Percentiles rank a stretch among this genome's conserved stretches.
Evolutionary conservation across 2,113 vertebrate genomes (phyloP).

Genomic region (Hepsetus odoe): DNA sequence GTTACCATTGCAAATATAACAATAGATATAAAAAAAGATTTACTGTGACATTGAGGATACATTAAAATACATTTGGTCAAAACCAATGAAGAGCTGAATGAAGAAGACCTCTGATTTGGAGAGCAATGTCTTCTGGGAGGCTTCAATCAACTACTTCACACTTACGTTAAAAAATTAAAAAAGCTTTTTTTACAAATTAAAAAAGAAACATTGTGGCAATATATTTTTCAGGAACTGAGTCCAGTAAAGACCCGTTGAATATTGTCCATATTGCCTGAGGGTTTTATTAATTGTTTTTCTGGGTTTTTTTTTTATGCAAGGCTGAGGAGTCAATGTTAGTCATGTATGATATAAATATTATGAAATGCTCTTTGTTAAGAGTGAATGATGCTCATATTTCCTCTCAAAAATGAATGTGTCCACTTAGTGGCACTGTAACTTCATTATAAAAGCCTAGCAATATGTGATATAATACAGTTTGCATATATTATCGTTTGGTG

Average conservation of each 20-base stretch:
- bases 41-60: no score
- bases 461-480: not conserved
- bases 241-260: not conserved
- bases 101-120: not conserved
- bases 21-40: no score
- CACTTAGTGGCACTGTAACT: constrained; percentile 36
- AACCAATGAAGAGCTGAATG: no score
- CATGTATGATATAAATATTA: not conserved
- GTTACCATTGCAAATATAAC: no score
- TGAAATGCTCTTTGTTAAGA: not conserved
- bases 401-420: not conserved
- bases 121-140: not conserved
- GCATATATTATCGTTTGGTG: not conserved
- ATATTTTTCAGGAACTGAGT: not conserved
- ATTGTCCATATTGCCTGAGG: not conserved
- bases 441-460: not conserved
- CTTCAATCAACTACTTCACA: not conserved
- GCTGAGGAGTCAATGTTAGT: not conserved
- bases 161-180: not conserved
- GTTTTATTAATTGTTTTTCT: not conserved
- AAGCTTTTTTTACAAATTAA: not conserved
- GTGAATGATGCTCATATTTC: no score
- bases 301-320: not conserved
- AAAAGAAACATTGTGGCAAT: not conserved
- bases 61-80: no score